Evolutionary conservation across 1,140 invertebrate species (phyloP), one percentile per base, ranked within the genome.

Genomic region (Hycleus cichorii): DNA sequence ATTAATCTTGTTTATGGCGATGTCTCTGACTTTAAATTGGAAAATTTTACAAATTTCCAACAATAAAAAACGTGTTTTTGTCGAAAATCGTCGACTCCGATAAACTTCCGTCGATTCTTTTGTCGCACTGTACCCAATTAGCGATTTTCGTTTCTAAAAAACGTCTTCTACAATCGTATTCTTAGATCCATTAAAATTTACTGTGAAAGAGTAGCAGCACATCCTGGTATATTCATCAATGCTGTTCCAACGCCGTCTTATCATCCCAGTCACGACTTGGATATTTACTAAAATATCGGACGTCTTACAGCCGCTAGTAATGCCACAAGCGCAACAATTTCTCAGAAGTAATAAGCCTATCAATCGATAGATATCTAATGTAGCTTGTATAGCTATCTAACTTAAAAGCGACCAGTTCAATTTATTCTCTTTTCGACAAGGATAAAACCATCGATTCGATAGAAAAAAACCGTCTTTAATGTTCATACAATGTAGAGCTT

Each of bases 241-340:
- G 32, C 32, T 3, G 18, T 18, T 18, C 18, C 18, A 18, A 18
- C 18, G 4, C 32, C 4, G 32, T 7, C 32, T 32, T 32, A 32
- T 32, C 32, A 32, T 50, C 39, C 43, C 27, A 58, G 57, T 58
- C 57, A 58, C 49, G 57, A 58, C 56, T 48, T 27, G 40, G 49
- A 58, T 58, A 51, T 58, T 58, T 39, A 48, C 49, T 58, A 47
- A 52, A 58, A 58, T 58, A 58, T 58, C 57, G 57, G 39, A 7
- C 57, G 44, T 18, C 57, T 11, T 11, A 32, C 42, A 27, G 49
- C 57, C 47, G 49, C 32, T 26, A 47, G 57, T 42, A 25, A 11
- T 24, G 43, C 57, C 39, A 4, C 32, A 47, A 43, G 57, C 49
- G 7, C 6, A 1, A 46, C 26, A 48, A 44, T 50, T 58, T 52